Evolutionary conservation across 2,797 vertebrate species (phyloP).

Genomic region (Cichlasoma orientale): DNA sequence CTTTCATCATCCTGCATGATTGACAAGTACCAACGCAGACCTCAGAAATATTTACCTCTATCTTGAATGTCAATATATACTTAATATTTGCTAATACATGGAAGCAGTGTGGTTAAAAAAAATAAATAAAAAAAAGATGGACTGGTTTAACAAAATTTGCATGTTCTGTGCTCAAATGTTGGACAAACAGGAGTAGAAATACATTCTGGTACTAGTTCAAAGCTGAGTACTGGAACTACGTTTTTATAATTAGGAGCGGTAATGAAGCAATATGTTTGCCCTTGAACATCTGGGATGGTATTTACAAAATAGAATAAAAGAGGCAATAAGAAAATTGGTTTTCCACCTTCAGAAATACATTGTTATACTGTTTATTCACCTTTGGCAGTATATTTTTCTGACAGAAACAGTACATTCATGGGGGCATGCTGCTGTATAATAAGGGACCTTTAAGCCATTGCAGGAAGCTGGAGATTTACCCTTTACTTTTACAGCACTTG

Average conservation of each 20-base stretch:
- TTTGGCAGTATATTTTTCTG: slow-evolving; percentile 27
- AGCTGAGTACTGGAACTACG: neutral
- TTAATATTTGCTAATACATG: neutral
- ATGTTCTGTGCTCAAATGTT: neutral
- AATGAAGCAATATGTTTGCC: neutral
- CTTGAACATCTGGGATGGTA: neutral
- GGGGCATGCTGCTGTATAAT: slow-evolving; percentile 15
- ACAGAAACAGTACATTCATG: slow-evolving; percentile 27
- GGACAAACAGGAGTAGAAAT: neutral
- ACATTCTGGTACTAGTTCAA: neutral
- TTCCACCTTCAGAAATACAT: neutral
- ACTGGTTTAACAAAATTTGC: neutral
- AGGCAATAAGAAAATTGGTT: too few species aligned
- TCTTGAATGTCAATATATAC: neutral
- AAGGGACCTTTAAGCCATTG: slow-evolving; percentile 22
- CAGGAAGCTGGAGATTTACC: slow-evolving; percentile 6
- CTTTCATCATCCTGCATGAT: neutral
- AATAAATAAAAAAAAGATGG: rapidly evolving
- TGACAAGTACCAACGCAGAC: neutral
- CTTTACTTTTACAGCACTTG: slow-evolving; percentile 26
- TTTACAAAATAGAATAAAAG: too few species aligned
- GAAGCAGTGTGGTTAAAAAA: neutral
- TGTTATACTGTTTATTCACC: slow-evolving; percentile 1
- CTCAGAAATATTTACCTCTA: neutral
- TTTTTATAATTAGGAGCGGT: neutral